These are phyloP conservation scores for Poeciliopsis prolifica DNA, from an alignment of 2,113 vertebrate genomes.

Conservation along the genomic window DNA sequence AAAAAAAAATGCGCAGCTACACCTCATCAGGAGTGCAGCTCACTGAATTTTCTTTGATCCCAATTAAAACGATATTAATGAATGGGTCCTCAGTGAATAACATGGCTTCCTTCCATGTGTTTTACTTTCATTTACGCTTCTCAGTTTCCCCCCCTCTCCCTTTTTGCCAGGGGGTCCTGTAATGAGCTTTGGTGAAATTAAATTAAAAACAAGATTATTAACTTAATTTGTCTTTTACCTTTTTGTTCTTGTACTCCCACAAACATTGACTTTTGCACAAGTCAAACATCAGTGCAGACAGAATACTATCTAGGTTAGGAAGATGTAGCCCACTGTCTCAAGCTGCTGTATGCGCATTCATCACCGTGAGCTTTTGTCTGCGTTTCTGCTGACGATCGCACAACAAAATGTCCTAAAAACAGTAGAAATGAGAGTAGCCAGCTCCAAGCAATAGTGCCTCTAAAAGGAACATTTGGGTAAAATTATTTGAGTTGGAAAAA, in stretches of 20 bases:
- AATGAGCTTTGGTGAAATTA: slow-evolving; percentile 56
- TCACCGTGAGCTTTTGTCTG: slow-evolving; percentile 61
- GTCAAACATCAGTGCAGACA: not conserved
- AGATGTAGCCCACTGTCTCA: slow-evolving; percentile 8
- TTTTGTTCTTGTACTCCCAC: not conserved
- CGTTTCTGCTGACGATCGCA: slow-evolving; percentile 69
- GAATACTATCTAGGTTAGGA: slow-evolving; percentile 43
- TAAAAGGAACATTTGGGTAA: not conserved
- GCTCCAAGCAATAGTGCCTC: slow-evolving; percentile 5
- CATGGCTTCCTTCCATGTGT: slow-evolving; percentile 63
- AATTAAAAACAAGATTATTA: slow-evolving; percentile 46
- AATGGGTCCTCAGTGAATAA: slow-evolving; percentile 52
- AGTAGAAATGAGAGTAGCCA: slow-evolving; percentile 64
- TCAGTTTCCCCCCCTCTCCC: slow-evolving; percentile 23
- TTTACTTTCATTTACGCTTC: slow-evolving; percentile 42
- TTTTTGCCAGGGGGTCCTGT: slow-evolving; percentile 57
- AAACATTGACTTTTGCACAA: not conserved
- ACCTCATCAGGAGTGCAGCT: slow-evolving; percentile 21
- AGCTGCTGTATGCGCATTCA: slow-evolving; percentile 52
- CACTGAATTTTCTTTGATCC: slow-evolving; percentile 5
- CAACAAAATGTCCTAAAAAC: slow-evolving; percentile 61
- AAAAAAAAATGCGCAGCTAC: slow-evolving; percentile 14
- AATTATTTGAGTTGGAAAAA: not conserved
- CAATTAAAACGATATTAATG: slow-evolving; percentile 18
- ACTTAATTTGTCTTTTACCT: slow-evolving; percentile 18